Evolutionary conservation across 1,140 invertebrate species (phyloP), one percentile per base, ranked within the genome.

Genomic region (Achatina immaculata): DNA sequence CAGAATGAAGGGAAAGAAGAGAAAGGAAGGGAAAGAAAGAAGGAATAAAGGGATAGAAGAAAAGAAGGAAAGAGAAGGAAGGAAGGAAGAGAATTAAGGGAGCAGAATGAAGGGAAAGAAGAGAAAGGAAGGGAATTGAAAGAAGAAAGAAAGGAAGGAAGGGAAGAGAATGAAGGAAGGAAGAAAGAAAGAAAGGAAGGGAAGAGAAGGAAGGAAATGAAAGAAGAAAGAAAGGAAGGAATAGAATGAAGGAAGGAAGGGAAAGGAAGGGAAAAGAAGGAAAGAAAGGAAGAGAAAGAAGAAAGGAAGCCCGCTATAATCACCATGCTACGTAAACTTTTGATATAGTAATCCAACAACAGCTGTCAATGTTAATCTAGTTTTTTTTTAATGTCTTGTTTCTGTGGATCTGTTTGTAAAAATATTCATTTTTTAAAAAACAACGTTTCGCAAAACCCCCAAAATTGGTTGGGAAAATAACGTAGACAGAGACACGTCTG

Each of bases 221-320:
- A 72, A 36, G 36, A 36, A 72, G 69, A 72, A 36, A 36, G n/a
- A 36, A 72, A 34, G 36, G 34, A 72, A 36, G 36, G 31, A 72
- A n/a, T 21, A 51, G n/a, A 34, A 28, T 3, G 45, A 51, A 28
- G 24, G 31, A 34, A 7, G 24, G 9, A 40, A 74, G 42, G 31
- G 42, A n/a, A 7, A 21, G 45, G 72, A 74, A 21, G 45, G 72
- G 45, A 21, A n/a, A 28, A 45, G 42, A 74, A 40, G 45, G 3
- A 45, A 21, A 43, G 9, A 74, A 42, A 74, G 9, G 45, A 31
- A 42, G 45, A 21, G 45, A 40, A 43, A 21, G 21, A 42, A 74
- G 9, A 74, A 42, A 45, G 34, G n/a, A n/a, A n/a, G n/a, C n/a
- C n/a, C n/a, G n/a, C n/a, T n/a, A n/a, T n/a, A n/a, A n/a, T n/a